These are phyloP conservation scores for Sander lucioperca DNA, from an alignment of 2,113 vertebrate genomes.

Conservation along the genomic window DNA sequence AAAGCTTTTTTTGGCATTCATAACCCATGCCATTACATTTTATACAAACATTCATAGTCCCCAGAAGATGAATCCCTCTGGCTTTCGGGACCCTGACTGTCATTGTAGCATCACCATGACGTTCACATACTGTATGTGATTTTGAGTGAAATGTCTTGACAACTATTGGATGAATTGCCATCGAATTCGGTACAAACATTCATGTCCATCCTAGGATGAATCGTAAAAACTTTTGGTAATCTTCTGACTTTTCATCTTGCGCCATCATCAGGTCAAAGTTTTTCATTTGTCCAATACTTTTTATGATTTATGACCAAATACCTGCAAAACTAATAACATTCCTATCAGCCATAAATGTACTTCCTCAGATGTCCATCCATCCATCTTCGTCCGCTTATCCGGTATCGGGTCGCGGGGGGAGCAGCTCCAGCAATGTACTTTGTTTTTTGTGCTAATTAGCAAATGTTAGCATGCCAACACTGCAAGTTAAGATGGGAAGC, in stretches of 20 bases:
- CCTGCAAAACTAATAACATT: not conserved
- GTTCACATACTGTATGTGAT: not conserved
- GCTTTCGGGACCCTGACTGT: not conserved
- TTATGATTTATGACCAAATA: not conserved
- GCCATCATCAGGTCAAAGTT: not conserved
- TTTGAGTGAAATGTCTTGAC: not conserved
- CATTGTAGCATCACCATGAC: not conserved
- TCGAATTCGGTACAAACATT: not conserved
- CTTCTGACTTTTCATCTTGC: not conserved
- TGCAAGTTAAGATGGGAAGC: not conserved
- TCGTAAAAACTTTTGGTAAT: not conserved
- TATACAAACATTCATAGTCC: not conserved
- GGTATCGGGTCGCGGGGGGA: no score
- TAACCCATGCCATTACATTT: not conserved
- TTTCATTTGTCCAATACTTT: not conserved
- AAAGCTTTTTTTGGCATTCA: not conserved
- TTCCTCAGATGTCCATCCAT: no score
- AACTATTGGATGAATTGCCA: not conserved
- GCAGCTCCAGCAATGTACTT: no score
- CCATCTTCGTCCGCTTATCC: no score
- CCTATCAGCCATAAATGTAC: not conserved
- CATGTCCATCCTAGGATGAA: not conserved
- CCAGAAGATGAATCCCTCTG: not conserved
- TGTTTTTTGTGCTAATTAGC: not conserved
- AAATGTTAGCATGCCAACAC: not conserved